Evolutionary conservation across 1,140 invertebrate genomes (phyloP).

Genomic region (Bombus fervidus): DNA sequence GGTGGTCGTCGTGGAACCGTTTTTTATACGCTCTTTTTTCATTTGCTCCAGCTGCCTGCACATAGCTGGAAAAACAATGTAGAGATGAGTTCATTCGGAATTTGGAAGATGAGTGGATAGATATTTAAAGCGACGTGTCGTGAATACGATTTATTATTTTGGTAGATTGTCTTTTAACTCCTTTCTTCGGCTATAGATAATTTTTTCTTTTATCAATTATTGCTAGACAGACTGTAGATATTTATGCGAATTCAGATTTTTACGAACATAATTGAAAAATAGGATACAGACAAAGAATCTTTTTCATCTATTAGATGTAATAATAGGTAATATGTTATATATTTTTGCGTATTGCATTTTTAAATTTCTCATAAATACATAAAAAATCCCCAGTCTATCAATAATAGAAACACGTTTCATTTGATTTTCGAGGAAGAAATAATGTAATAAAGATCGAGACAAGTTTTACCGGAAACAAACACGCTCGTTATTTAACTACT

Average conservation of each 20-base stretch:
- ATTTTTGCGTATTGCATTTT: too few relatives aligned
- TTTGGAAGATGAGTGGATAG: not conserved
- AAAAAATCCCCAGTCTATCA: too few relatives aligned
- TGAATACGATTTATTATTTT: not conserved
- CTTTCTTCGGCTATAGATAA: not conserved
- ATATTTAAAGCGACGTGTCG: not conserved
- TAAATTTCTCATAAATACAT: too few relatives aligned
- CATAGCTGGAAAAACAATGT: slow-evolving; percentile 84
- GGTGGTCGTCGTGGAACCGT: slow-evolving; percentile 75
- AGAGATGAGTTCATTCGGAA: not conserved
- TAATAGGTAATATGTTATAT: too few relatives aligned
- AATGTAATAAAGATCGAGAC: not conserved
- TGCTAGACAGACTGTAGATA: not conserved
- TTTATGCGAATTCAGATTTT: too few relatives aligned
- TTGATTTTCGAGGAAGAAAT: not conserved
- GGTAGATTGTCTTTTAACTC: not conserved
- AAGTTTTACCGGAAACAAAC: not conserved
- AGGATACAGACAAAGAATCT: too few relatives aligned
- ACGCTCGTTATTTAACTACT: not conserved
- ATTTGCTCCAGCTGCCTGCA: slow-evolving; percentile 89
- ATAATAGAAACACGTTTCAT: too few relatives aligned
- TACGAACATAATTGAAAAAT: too few relatives aligned
- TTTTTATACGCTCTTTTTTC: slow-evolving; percentile 88
- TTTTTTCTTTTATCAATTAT: not conserved
- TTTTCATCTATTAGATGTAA: too few relatives aligned